Evolutionary conservation across 1,140 invertebrate genomes (phyloP).

Genomic region (Heliothis virescens): DNA sequence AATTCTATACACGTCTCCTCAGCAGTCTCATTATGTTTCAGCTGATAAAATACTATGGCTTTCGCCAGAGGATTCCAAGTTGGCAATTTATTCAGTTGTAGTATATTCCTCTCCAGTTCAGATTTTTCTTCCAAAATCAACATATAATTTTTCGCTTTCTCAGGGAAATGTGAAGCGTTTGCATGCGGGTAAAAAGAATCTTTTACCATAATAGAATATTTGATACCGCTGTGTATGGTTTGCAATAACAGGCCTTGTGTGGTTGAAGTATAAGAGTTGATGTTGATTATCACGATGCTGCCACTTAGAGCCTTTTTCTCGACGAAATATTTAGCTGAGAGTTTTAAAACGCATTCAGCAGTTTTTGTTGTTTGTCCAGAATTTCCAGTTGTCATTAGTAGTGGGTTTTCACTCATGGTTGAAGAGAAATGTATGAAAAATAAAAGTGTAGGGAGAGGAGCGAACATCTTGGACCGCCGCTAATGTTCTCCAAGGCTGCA

Average conservation of each 20-base stretch:
- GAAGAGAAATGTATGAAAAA: conserved; percentile 40
- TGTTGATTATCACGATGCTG: conserved; percentile 83
- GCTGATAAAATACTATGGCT: conserved; percentile 79
- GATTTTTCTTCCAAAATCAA: conserved; percentile 83
- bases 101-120: conserved; percentile 77
- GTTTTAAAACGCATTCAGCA: conserved; percentile 83
- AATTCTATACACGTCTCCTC: conserved; percentile 73
- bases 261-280: conserved; percentile 78
- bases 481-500: conserved; percentile 35
- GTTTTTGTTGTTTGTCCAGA: conserved; percentile 71
- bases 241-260: conserved; percentile 76
- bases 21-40: conserved; percentile 64
- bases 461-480: conserved; percentile 41
- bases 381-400: conserved; percentile 69
- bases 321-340: conserved; percentile 85
- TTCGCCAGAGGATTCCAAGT: conserved; percentile 85
- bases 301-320: conserved; percentile 84
- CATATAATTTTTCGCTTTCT: conserved; percentile 86
- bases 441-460: conserved; percentile 31
- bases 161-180: conserved; percentile 85
- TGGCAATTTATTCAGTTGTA: conserved; percentile 80
- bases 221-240: conserved; percentile 80
- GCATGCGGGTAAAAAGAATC: conserved; percentile 80
- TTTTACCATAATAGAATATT: conserved; percentile 85
- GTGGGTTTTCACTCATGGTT: conserved; percentile 59